phyloP scores from a whole-genome alignment of 2,888 invertebrate genomes.

The Netelia virgata region DNA sequence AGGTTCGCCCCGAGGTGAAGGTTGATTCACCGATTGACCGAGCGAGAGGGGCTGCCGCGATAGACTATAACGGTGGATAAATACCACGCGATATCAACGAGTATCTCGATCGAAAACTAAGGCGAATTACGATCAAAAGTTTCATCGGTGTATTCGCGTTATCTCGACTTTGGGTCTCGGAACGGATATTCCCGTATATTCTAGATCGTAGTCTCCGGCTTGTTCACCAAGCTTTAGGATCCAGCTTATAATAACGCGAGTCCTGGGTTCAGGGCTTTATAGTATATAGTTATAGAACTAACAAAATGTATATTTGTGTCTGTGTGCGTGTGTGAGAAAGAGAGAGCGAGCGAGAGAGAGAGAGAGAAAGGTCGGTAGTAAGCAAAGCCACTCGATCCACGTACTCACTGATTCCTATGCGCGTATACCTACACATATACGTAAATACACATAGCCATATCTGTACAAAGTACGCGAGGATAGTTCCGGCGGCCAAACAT shows the following conservation, averaged over 20 bases:
- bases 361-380: conserved; percentile 8
- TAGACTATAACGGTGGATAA: background rate
- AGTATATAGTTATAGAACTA: background rate
- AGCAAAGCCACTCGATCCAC: conserved; percentile 20
- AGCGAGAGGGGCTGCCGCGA: background rate
- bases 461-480: conserved; percentile 12
- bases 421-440: conserved; percentile 13
- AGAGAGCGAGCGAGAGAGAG: conserved; percentile 8
- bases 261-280: background rate
- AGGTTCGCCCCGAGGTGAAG: background rate
- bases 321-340: background rate
- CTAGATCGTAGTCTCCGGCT: conserved; percentile 26
- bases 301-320: too few species aligned
- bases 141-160: background rate
- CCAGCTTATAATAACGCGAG: conserved; percentile 39
- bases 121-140: conserved; percentile 1
- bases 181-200: conserved; percentile 7
- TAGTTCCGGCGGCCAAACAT: conserved; percentile 27
- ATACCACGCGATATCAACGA: background rate
- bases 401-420: conserved; percentile 12
- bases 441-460: background rate
- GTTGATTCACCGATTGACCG: background rate
- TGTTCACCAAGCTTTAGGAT: conserved; percentile 39
- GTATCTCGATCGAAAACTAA: background rate
- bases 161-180: background rate